A percentile compares a stretch with the other conserved stretches of the same genome.
Evolutionary conservation across 2,797 vertebrate species (phyloP).

Genomic region (Crossoptilon crossoptilon): DNA sequence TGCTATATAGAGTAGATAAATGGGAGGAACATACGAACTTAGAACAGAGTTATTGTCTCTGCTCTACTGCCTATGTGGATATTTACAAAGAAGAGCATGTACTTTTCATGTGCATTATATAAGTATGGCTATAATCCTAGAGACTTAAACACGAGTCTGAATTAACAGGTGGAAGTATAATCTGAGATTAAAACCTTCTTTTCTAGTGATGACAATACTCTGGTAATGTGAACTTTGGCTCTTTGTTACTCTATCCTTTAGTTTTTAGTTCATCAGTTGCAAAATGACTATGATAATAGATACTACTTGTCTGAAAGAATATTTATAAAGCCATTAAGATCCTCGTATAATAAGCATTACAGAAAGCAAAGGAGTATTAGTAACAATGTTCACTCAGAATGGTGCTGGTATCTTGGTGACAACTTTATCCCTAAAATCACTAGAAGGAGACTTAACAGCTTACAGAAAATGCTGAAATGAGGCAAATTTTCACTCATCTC

Average conservation of each 20-base stretch:
- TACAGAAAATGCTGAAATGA: conserved; percentile 53
- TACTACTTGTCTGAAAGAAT: not conserved
- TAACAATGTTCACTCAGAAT: not conserved
- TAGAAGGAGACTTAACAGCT: conserved; percentile 42
- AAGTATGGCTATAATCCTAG: not conserved
- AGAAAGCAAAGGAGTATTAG: conserved; percentile 18
- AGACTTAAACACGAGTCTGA: not conserved
- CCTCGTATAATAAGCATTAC: not conserved
- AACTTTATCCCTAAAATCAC: conserved; percentile 37
- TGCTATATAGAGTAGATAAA: not conserved
- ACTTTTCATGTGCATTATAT: not conserved
- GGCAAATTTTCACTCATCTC: conserved; percentile 50
- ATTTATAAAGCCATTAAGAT: conserved; percentile 10
- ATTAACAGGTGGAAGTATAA: not conserved
- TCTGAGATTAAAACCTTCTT: not conserved
- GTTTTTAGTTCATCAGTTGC: not conserved
- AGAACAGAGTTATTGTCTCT: conserved; percentile 1
- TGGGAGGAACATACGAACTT: not conserved
- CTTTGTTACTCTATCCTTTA: not conserved
- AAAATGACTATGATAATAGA: not conserved
- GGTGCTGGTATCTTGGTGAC: not conserved
- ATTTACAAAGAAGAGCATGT: not conserved
- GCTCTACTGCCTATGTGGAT: not conserved
- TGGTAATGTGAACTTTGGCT: not conserved
- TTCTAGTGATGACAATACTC: not conserved